Evolutionary conservation across 2,888 invertebrate species (phyloP), one percentile per base, ranked within the genome.

Genomic region (Eledona agricola): DNA sequence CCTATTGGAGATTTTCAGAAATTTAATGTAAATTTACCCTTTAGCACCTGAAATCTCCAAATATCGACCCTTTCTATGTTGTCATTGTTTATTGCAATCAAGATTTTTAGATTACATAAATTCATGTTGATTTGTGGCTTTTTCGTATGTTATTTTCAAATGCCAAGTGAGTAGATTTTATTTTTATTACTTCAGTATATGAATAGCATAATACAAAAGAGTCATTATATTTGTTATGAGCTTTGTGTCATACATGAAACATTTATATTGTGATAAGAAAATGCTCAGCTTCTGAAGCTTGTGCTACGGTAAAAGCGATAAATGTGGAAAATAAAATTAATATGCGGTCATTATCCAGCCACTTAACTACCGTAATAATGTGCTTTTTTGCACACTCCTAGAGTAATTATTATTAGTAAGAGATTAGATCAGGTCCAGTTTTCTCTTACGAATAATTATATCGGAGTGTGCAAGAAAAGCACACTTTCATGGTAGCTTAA

Each of bases 1-100:
- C 75, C 75, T 72, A 69, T 62, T 74, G 72, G 72, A 72, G 64
- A 56, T 74, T 73, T 63, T 72, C 73, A 19, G 66, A 67, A 58
- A 55, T 67, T 40, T 69, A 58, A 62, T 20, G 17, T 31, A 29
- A 12, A 17, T 37, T 46, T 26, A 4, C 9, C 25, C 10, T 28
- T 28, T 43, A 13, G 46, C 47, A 47, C 28, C 11, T 9, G 37
- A 37, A 29, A 37, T 29, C 29, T 47, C 28, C 29, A 22, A 20
- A 20, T n/a, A n/a, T 47, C 29, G 47, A 37, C 22, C 37, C 22
- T n/a, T 29, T 47, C 37, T 29, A 25, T 23, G 23, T 35, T 34
- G 37, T 37, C 34, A 34, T 46, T 34, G 34, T 28, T 40, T 28
- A n/a, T 42, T 42, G 35, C 28, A 47, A 37, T 47, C 34, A 47